Evolutionary conservation across 2,888 invertebrate genomes (phyloP), one percentile per base, ranked within the genome.

Genomic region (Pandemis heparana): DNA sequence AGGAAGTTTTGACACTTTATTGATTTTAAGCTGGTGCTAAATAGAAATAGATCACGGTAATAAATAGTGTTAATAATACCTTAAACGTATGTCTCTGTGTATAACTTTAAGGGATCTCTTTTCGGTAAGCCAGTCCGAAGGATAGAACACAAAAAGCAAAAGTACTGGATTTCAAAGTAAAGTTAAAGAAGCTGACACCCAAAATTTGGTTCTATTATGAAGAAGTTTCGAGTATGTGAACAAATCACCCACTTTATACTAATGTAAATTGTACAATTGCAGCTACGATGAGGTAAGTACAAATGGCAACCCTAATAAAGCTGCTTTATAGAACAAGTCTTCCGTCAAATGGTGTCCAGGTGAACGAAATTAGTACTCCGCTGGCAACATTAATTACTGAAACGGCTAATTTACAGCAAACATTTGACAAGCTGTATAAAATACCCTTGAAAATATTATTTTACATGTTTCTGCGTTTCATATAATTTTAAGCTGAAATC

Each of bases 341-440:
- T 32, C 16, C 60, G 39, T 67, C 66, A 41, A 67, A 56, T 39
- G 65, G 10, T 38, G 53, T 41, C 63, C 73, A 73, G 63, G 73
- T 73, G 64, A 73, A 69, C 51, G 64, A 72, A 64, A 64, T 39
- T 38, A 46, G 64, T 39, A 63, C 68, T 68, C 56, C 12, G 48
- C 46, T 38, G 48, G 18, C 53, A 63, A 62, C 69, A 32, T 41
- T 64, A 73, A 73, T 73, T 63, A 67, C 62, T 38, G 56, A 39
- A 62, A 62, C 61, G 41, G 61, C 67, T 72, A 72, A 72, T 72
- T 67, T 72, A 53, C 38, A 43, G 66, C 53, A 32, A 32, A 32
- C 23, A 60, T 46, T 32, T 38, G 18, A 67, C 23, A 23, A 41
- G 7, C 23, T 9, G 16, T 14, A 18, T 8, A 67, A 41, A 67